Percentiles rank a stretch among this genome's conserved stretches.
These are phyloP conservation scores for Azemiops feae DNA, from an alignment of 2,113 vertebrate species.

Conservation along the genomic window DNA sequence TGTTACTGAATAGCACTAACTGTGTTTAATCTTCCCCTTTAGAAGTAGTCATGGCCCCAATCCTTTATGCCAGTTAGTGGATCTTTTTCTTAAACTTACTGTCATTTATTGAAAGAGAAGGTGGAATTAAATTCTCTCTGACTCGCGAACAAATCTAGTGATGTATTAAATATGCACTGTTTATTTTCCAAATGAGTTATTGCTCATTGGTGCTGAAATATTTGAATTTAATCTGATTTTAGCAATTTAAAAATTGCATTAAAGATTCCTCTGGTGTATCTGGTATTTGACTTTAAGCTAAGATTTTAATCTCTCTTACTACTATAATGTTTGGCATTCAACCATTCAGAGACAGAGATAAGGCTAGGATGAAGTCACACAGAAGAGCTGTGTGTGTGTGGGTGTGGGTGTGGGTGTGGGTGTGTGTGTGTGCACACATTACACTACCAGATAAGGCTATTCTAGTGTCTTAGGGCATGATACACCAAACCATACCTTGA, in stretches of 20 bases:
- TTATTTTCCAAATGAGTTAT: constrained; percentile 54
- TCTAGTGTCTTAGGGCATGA: constrained; percentile 21
- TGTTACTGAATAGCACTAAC: constrained; percentile 19
- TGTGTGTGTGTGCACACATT: constrained; percentile 3
- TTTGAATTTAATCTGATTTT: constrained; percentile 54
- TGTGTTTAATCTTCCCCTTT: not conserved
- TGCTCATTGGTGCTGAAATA: constrained; percentile 52
- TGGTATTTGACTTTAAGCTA: constrained; percentile 58
- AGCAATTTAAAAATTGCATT: constrained; percentile 63
- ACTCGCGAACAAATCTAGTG: constrained; percentile 50
- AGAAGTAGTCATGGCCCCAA: constrained; percentile 5
- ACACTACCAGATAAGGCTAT: constrained; percentile 21
- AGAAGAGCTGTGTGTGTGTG: constrained; percentile 21
- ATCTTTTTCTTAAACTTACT: constrained; percentile 18
- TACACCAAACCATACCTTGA: constrained; percentile 16
- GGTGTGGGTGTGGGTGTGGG: constrained; percentile 16
- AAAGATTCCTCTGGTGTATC: constrained; percentile 54
- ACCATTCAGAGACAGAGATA: constrained; percentile 29
- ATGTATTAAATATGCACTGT: constrained; percentile 63
- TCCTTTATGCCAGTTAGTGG: constrained; percentile 20
- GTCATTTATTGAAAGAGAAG: constrained; percentile 48
- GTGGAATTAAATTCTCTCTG: constrained; percentile 38
- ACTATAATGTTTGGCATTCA: constrained; percentile 47
- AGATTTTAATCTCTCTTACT: constrained; percentile 52
- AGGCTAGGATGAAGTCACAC: constrained; percentile 41